phyloP scores from a whole-genome alignment of 2,113 vertebrate genomes.

The Physeter macrocephalus region DNA sequence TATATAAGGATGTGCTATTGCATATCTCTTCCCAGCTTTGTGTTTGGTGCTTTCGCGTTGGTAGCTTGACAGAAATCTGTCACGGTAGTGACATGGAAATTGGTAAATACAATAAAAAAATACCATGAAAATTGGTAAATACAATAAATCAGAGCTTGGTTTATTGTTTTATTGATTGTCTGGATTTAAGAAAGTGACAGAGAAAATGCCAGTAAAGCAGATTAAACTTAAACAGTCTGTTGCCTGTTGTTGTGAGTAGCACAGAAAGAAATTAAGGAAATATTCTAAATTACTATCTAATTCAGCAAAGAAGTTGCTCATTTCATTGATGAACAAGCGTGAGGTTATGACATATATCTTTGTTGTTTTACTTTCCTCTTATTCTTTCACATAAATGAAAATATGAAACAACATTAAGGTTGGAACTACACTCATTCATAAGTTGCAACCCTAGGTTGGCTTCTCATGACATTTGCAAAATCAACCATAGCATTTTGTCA shows the following conservation, averaged over 20 bases:
- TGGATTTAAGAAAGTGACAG: neutral
- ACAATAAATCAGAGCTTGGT: neutral
- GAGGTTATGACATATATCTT: neutral
- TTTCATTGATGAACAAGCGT: neutral
- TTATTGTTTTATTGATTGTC: neutral
- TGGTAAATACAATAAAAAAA: neutral
- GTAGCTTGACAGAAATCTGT: neutral
- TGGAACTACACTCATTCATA: neutral
- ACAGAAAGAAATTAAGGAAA: neutral
- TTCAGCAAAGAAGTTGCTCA: neutral
- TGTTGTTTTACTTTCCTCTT: neutral
- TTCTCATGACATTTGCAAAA: neutral
- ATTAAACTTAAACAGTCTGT: neutral
- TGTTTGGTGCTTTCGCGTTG: neutral
- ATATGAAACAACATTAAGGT: neutral
- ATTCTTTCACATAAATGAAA: slow-evolving; percentile 1
- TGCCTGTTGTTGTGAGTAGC: neutral
- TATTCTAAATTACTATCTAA: neutral
- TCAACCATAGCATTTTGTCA: neutral
- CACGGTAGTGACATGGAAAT: neutral
- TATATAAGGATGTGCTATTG: neutral
- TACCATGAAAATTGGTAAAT: neutral
- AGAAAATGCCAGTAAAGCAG: neutral
- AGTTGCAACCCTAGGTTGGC: neutral
- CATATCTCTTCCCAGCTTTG: neutral